Base-by-base conservation (phyloP, 1,140 invertebrate species). In the Bombus huntii region DNA sequence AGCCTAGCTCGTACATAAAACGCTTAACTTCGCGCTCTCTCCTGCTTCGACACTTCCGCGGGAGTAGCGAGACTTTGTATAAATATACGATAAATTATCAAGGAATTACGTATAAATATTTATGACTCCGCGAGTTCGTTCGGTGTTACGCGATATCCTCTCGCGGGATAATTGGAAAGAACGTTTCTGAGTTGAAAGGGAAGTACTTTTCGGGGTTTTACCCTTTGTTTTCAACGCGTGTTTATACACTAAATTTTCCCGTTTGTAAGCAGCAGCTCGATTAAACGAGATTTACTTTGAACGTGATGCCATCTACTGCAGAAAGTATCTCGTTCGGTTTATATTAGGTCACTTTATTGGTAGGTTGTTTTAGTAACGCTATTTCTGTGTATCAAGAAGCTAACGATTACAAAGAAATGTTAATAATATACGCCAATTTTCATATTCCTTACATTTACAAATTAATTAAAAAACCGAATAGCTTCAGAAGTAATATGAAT, bases 1-100 rank as follows among this genome's bases (percentile, higher is more conserved):
- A 85, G 59, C 78, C 70, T 44, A 22, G 57, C 57, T 81, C 47
- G 70, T 74, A 65, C 70, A 28, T 85, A 81, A 74, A 85, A 59
- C 57, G 77, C 57, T 85, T 85, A 72, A 81, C 76, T 81, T 85
- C 47, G 31, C 28, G 42, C 18, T 25, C 66, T 3, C 22, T n/a
- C 2, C 28, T 44, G 53, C 39, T 42, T 73, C 39, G 39, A 85
- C 66, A 39, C 39, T 42, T 59, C 75, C 37, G n/a, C 6, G 18
- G 25, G 22, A 18, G 15, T 15, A 53, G 28, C 47, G 13, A 13
- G 37, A 71, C 75, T 72, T 71, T 42, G 65, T 72, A 71, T 84
- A 79, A 84, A 84, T 71, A 71, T 68, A 66, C 82, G 53, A 71
- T 70, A 42, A 84, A 84, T 79, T 59, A 37, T 15, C 37, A 34